These are phyloP conservation scores for Catharus minimus DNA, from an alignment of 2,113 vertebrate genomes.

Conservation along the genomic window DNA sequence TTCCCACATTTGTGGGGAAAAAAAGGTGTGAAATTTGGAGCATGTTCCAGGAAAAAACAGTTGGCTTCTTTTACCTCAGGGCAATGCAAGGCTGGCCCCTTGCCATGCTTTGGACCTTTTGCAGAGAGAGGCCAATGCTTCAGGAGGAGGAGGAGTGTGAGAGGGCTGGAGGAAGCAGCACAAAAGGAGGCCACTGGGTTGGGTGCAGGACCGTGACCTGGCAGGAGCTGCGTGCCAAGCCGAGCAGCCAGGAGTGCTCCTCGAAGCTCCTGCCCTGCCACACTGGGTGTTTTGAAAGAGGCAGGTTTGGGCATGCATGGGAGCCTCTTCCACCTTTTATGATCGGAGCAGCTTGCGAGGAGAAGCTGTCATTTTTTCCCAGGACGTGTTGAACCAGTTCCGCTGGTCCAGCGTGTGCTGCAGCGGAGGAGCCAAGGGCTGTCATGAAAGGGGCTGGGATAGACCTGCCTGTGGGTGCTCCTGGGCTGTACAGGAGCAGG, in stretches of 20 bases:
- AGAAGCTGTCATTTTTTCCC: constrained; percentile 73
- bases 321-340: constrained; percentile 56
- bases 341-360: constrained; percentile 39
- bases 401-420: constrained; percentile 5
- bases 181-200: neutral
- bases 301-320: constrained; percentile 68
- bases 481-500: constrained; percentile 15
- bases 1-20: constrained; percentile 11
- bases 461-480: neutral
- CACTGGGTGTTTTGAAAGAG: constrained; percentile 17
- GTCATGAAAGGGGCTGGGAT: neutral
- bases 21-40: constrained; percentile 53
- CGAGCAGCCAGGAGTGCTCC: neutral
- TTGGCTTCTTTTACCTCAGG: constrained; percentile 69
- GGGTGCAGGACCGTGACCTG: neutral
- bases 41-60: constrained; percentile 62
- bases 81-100: constrained; percentile 53
- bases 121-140: neutral
- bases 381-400: constrained; percentile 80
- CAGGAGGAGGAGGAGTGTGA: neutral
- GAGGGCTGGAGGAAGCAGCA: neutral
- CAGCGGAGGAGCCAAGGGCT: neutral
- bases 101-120: constrained; percentile 61
- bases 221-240: neutral
- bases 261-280: neutral